Conservation (phyloP, 1,140 invertebrate genomes). For the Sminthurinus signatus region DNA sequence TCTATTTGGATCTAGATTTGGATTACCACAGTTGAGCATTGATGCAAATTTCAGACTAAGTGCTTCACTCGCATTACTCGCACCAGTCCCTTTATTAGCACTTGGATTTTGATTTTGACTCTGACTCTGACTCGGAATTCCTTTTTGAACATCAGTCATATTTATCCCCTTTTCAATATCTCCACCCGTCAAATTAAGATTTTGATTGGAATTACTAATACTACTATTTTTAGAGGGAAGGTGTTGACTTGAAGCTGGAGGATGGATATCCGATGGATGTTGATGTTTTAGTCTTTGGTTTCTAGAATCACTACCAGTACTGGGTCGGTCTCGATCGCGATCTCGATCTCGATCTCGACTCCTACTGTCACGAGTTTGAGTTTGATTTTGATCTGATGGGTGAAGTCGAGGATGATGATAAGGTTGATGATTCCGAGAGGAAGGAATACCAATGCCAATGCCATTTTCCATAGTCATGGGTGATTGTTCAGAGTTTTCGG, state of each 20-base stretch:
- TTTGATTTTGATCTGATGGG: too few relatives aligned
- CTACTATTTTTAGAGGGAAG: neutral
- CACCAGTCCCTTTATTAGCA: neutral
- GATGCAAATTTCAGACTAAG: constrained; percentile 27
- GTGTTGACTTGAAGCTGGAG: neutral
- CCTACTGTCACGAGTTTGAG: too few relatives aligned
- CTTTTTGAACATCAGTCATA: too few relatives aligned
- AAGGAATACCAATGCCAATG: too few relatives aligned
- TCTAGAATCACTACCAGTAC: neutral
- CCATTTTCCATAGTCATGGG: neutral
- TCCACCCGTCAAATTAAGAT: neutral
- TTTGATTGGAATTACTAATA: neutral
- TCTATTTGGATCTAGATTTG: constrained; percentile 28
- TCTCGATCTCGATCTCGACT: too few relatives aligned
- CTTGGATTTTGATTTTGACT: neutral
- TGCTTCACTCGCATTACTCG: neutral
- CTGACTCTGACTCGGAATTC: neutral
- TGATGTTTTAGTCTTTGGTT: neutral
- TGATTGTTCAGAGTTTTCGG: neutral
- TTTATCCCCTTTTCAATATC: too few relatives aligned
- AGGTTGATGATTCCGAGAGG: too few relatives aligned
- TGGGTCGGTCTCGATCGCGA: too few relatives aligned
- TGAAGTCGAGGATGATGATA: too few relatives aligned
- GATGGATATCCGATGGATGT: too few relatives aligned
- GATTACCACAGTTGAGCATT: constrained; percentile 24